phyloP scores from a whole-genome alignment of 1,140 invertebrate genomes.

The Caenorhabditis latens region DNA sequence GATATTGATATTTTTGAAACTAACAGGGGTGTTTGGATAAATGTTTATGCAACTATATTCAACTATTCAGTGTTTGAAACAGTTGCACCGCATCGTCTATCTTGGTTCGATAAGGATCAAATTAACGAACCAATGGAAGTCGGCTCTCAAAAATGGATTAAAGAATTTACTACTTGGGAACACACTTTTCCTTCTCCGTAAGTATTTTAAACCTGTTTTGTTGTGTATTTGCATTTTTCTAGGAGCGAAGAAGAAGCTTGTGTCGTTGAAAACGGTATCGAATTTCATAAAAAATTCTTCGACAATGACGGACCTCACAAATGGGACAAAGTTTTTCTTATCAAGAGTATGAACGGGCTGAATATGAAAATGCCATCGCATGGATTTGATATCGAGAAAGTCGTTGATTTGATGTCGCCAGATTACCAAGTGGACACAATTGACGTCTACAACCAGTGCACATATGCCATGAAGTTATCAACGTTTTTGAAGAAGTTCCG shows the following conservation, averaged over 20 bases:
- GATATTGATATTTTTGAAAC: not conserved
- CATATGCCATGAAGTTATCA: conserved; percentile 63
- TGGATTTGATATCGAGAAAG: conserved; percentile 53
- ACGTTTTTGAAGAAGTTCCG: conserved; percentile 26
- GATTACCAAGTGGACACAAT: conserved; percentile 68
- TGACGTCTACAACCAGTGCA: conserved; percentile 65
- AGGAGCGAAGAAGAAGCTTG: conserved; percentile 36
- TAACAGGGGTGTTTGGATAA: too few species aligned
- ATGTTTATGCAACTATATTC: not conserved
- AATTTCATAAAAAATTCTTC: conserved; percentile 49
- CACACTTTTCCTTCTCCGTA: conserved; percentile 53
- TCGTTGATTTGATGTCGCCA: conserved; percentile 50
- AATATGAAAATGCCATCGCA: conserved; percentile 56
- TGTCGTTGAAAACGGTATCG: conserved; percentile 48
- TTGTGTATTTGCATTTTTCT: not conserved
- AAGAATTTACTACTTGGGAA: conserved; percentile 40
- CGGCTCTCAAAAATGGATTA: conserved; percentile 59
- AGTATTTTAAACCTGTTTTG: not conserved
- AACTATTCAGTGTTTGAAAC: not conserved
- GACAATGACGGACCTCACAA: not conserved
- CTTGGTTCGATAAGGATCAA: not conserved
- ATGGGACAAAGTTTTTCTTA: conserved; percentile 56
- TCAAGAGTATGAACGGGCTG: conserved; percentile 55
- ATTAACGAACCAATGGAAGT: conserved; percentile 28
- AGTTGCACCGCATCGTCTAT: not conserved